These are phyloP conservation scores for Tylochromis polylepis DNA, from an alignment of 2,113 vertebrate species.

Conservation along the genomic window DNA sequence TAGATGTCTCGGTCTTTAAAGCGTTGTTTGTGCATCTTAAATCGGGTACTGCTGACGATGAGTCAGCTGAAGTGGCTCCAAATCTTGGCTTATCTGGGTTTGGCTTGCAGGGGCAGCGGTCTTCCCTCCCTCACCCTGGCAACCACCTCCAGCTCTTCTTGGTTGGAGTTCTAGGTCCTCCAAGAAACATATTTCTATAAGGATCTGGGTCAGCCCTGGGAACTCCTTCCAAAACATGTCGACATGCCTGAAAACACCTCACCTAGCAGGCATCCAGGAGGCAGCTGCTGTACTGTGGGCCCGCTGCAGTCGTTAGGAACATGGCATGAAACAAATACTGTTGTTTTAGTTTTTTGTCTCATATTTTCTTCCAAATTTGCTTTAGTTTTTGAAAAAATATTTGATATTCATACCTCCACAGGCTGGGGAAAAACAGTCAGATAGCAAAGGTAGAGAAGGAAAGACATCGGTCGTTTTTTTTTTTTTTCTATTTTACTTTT, in stretches of 20 bases:
- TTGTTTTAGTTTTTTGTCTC: background rate
- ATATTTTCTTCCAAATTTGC: background rate
- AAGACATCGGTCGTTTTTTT: accelerated
- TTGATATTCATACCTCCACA: background rate
- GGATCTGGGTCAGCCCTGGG: too few species aligned
- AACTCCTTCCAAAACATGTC: background rate
- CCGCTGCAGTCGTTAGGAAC: background rate
- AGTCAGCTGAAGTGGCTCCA: background rate
- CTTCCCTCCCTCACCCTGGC: background rate
- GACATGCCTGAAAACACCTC: background rate
- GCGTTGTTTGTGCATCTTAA: background rate
- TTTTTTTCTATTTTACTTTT: background rate
- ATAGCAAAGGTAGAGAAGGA: background rate
- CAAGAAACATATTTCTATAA: background rate
- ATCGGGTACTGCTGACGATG: background rate
- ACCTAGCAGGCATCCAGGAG: background rate
- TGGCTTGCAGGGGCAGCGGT: background rate
- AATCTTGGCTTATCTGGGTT: background rate
- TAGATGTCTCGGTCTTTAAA: background rate
- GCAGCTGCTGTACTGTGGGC: background rate
- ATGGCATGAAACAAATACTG: background rate
- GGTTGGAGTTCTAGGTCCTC: background rate
- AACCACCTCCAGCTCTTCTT: background rate
- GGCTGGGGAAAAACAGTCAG: background rate
- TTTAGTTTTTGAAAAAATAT: background rate